These are phyloP conservation scores for Agrochola litura DNA, from an alignment of 2,888 invertebrate genomes.

Conservation along the genomic window DNA sequence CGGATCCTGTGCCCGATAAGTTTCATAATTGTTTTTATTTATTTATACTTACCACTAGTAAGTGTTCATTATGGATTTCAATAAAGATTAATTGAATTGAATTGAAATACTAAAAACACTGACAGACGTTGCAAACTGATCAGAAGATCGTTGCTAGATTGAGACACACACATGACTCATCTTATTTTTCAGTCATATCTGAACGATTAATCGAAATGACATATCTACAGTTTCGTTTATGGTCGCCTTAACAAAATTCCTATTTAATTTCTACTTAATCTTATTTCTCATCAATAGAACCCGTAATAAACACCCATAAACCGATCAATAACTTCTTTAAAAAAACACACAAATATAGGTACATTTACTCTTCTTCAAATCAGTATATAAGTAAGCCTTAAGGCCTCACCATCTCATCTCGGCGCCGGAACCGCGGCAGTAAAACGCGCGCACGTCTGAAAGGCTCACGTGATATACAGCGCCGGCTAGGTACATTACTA, in stretches of 20 bases:
- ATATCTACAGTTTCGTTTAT: no score
- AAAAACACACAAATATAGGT: background rate
- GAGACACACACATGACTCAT: background rate
- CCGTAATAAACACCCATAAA: background rate
- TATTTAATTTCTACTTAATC: background rate
- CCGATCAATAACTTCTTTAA: background rate
- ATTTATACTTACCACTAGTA: no score
- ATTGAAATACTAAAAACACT: background rate
- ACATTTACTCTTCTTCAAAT: slow-evolving; percentile 17
- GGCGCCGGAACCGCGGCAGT: slow-evolving; percentile 50
- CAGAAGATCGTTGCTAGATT: background rate
- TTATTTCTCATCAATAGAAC: background rate
- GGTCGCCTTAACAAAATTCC: background rate
- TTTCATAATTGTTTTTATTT: no score
- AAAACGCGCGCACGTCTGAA: slow-evolving; percentile 48
- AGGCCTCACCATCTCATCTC: slow-evolving; percentile 48
- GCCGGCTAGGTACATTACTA: slow-evolving; percentile 49
- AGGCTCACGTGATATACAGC: slow-evolving; percentile 52
- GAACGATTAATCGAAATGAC: background rate
- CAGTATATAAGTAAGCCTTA: slow-evolving; percentile 38
- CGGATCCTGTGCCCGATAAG: no score
- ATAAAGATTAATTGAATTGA: no score
- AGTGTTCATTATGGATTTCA: no score
- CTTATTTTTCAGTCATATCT: background rate
- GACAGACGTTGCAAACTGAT: background rate